Evolutionary conservation across 2,797 vertebrate species (phyloP).

Genomic region (Spinus olivaceus): DNA sequence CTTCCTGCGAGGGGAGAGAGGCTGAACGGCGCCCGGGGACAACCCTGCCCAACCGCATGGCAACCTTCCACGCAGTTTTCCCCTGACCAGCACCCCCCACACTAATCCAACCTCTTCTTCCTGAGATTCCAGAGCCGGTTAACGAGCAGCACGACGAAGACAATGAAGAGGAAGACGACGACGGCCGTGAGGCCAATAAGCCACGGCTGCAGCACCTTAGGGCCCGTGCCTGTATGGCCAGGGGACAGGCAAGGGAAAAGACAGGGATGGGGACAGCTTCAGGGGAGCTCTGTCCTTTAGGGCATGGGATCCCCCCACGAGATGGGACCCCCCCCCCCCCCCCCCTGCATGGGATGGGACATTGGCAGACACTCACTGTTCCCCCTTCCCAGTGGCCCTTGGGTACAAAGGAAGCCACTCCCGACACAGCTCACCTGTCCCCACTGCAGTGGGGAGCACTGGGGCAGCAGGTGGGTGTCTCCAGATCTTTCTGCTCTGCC

Average conservation of each 20-base stretch:
- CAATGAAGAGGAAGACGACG: slow-evolving; percentile 82
- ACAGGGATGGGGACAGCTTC: neutral
- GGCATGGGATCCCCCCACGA: neutral
- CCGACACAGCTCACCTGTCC: rapidly evolving
- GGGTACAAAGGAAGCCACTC: neutral
- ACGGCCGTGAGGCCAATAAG: slow-evolving; percentile 81
- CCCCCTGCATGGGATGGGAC: neutral
- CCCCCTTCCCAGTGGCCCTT: neutral
- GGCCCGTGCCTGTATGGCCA: neutral
- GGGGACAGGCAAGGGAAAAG: neutral
- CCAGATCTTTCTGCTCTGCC: neutral
- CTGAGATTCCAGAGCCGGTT: slow-evolving; percentile 75
- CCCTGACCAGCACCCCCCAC: neutral
- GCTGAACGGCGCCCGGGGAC: neutral
- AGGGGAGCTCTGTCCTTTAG: neutral
- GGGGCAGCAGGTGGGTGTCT: neutral
- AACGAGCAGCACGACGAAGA: slow-evolving; percentile 77
- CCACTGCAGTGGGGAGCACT: neutral
- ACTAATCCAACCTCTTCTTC: slow-evolving; percentile 57
- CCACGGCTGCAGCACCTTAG: slow-evolving; percentile 79
- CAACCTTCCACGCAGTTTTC: too few relatives aligned
- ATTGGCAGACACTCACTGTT: neutral
- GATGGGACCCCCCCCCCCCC: neutral
- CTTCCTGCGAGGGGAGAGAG: neutral
- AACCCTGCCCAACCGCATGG: too few relatives aligned